A percentile compares a stretch with the other conserved stretches of the same genome.
Conservation (phyloP, 1,140 invertebrate genomes). For the Asbolus verrucosus region DNA sequence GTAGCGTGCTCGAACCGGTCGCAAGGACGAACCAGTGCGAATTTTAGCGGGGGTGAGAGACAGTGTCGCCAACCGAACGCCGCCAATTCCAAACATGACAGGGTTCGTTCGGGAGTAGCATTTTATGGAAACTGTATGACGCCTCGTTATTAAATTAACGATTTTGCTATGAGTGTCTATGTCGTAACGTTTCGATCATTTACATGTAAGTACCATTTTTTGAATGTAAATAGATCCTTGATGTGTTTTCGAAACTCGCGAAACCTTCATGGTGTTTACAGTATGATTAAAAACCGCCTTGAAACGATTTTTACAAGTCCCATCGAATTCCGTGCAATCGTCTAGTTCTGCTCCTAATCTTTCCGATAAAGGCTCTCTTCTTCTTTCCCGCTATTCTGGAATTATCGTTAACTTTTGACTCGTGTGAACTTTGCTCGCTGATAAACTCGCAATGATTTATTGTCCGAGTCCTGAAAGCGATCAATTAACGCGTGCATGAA, state of each 20-base stretch:
- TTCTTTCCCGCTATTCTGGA: constrained; percentile 1
- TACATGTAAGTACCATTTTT: constrained; percentile 10
- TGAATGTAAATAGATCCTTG: constrained; percentile 1
- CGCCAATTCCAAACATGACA: constrained; percentile 6
- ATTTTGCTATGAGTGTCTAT: constrained; percentile 9
- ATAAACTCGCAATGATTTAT: constrained; percentile 24
- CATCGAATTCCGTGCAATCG: too few relatives aligned
- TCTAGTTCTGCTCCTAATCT: neutral
- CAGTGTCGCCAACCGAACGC: constrained; percentile 13
- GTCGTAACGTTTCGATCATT: neutral
- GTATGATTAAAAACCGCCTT: constrained; percentile 57
- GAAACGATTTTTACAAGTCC: constrained; percentile 36
- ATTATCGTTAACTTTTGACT: constrained; percentile 20
- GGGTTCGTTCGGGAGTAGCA: neutral
- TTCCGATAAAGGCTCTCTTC: too few relatives aligned
- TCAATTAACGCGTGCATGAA: constrained; percentile 5
- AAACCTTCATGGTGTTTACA: constrained; percentile 58
- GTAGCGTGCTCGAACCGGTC: constrained; percentile 49
- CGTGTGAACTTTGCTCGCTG: constrained; percentile 10
- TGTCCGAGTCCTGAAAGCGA: constrained; percentile 10
- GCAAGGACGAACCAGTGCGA: constrained; percentile 45
- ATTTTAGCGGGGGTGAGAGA: constrained; percentile 24
- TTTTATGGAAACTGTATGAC: neutral
- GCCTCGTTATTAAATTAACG: neutral
- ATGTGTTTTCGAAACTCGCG: constrained; percentile 6